Percentiles rank a stretch among this genome's conserved stretches.
phyloP scores from a whole-genome alignment of 2,797 vertebrate species.

The Salarias fasciatus region DNA sequence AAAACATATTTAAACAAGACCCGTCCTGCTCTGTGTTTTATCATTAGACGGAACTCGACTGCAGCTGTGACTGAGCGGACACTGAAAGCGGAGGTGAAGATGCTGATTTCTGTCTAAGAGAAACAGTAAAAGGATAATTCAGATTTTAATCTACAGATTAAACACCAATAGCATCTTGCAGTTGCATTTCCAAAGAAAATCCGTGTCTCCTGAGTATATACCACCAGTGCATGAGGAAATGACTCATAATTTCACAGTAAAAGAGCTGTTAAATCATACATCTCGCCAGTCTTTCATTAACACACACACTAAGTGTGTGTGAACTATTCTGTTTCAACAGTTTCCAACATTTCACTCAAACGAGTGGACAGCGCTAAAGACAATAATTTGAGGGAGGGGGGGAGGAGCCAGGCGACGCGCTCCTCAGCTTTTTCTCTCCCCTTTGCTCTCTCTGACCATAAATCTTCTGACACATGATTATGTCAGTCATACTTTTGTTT shows the following conservation, averaged over 20 bases:
- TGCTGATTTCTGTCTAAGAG: conserved; percentile 10
- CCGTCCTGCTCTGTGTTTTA: conserved; percentile 58
- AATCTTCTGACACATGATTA: conserved; percentile 86
- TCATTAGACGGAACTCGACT: conserved; percentile 44
- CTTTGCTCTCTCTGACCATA: conserved; percentile 76
- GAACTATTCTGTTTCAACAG: conserved; percentile 45
- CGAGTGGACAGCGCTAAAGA: conserved; percentile 75
- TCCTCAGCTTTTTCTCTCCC: conserved; percentile 71
- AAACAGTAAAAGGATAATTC: not conserved
- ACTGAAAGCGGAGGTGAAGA: conserved; percentile 21
- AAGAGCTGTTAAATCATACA: conserved; percentile 52
- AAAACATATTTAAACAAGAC: conserved; percentile 63
- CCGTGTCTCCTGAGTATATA: conserved; percentile 11
- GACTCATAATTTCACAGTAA: conserved; percentile 52
- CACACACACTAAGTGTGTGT: conserved; percentile 22
- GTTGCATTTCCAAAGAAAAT: not conserved
- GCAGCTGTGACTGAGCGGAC: conserved; percentile 25
- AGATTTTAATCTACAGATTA: not conserved
- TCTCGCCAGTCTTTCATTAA: conserved; percentile 54
- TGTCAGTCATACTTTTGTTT: conserved; percentile 85
- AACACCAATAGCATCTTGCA: too few species aligned
- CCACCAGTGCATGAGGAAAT: conserved; percentile 41
- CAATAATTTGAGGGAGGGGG: conserved; percentile 76
- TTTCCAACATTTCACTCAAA: conserved; percentile 67
- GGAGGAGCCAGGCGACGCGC: conserved; percentile 65